Conservation (phyloP, 2,888 invertebrate species). For the Tipula unca region DNA sequence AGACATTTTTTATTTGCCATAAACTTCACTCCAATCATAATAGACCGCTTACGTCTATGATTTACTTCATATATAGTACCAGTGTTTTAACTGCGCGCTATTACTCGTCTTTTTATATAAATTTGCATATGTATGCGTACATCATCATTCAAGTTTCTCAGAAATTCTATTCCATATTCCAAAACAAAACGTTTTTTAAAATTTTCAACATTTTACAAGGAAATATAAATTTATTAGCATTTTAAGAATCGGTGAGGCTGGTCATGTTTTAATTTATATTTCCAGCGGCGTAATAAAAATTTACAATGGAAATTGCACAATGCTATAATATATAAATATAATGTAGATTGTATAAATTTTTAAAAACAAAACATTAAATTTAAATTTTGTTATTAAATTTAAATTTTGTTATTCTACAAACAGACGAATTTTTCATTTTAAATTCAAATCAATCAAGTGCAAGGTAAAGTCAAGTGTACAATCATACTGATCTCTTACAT, state of each 20-base stretch:
- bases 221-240: not conserved
- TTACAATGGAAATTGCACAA: not conserved
- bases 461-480: too few relatives aligned
- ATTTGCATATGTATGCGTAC: too few relatives aligned
- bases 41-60: too few relatives aligned
- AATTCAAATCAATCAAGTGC: not conserved
- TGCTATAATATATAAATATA: not conserved
- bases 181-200: too few relatives aligned
- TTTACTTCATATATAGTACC: too few relatives aligned
- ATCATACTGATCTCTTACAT: too few relatives aligned
- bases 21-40: too few relatives aligned
- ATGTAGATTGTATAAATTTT: not conserved
- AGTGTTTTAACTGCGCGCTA: too few relatives aligned
- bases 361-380: not conserved
- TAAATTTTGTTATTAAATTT: not conserved
- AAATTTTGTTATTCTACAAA: not conserved
- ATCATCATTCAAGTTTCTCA: too few relatives aligned
- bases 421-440: not conserved
- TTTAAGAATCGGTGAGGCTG: not conserved
- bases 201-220: not conserved
- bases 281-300: not conserved
- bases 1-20: too few relatives aligned
- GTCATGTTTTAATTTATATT: not conserved
- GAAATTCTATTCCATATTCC: too few relatives aligned
- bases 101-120: too few relatives aligned